Percentiles rank a stretch among this genome's conserved stretches.
These are phyloP conservation scores for Syrista parreyssii DNA, from an alignment of 2,888 invertebrate genomes.

Conservation along the genomic window DNA sequence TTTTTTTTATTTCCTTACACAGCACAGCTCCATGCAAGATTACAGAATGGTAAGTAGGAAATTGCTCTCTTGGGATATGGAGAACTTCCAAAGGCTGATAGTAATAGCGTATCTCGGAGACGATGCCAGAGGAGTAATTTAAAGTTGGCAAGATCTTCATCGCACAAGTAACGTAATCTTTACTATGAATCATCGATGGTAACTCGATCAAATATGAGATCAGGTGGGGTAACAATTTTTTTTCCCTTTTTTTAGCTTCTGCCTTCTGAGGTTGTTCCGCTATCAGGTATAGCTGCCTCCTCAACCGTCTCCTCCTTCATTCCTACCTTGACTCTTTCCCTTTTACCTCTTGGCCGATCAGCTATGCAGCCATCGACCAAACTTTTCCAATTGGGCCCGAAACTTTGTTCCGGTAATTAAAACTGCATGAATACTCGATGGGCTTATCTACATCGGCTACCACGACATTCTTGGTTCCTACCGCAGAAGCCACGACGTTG, in stretches of 20 bases:
- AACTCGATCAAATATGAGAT: conserved; percentile 48
- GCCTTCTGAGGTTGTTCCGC: neutral
- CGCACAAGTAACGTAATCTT: conserved; percentile 21
- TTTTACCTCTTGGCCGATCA: conserved; percentile 41
- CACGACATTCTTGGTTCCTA: neutral
- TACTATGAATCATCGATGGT: conserved; percentile 54
- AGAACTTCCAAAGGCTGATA: neutral
- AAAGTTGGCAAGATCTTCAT: conserved; percentile 42
- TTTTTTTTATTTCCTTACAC: neutral
- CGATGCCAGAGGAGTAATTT: conserved; percentile 32
- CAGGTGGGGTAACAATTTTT: conserved; percentile 24
- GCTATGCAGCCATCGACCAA: conserved; percentile 61
- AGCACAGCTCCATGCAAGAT: neutral
- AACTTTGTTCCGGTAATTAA: conserved; percentile 65
- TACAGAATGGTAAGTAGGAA: neutral
- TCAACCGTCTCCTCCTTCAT: conserved; percentile 9
- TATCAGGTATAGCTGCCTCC: neutral
- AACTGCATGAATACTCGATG: conserved; percentile 62
- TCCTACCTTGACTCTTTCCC: conserved; percentile 7
- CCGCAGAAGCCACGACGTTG: neutral
- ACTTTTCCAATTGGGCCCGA: conserved; percentile 64
- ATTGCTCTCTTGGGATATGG: neutral
- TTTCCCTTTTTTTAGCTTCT: neutral
- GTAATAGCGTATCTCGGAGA: neutral
- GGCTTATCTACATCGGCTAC: conserved; percentile 37